Conservation (phyloP, 2,113 vertebrate genomes). For the Anolis carolinensis region DNA sequence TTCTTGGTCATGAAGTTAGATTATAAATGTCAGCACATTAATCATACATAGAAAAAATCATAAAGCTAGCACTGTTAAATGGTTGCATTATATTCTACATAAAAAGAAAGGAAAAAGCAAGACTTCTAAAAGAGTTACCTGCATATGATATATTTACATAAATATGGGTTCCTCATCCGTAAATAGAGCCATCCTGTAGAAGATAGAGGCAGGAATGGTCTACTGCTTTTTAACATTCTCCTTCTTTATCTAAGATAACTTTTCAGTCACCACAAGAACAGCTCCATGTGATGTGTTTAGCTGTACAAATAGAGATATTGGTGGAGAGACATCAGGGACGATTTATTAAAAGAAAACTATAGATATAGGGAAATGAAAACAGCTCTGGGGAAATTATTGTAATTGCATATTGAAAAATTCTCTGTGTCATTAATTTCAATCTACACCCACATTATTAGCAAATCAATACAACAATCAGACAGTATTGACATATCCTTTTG, state of each 20-base stretch:
- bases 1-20: background rate
- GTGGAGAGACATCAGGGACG: conserved; percentile 15
- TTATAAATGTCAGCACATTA: background rate
- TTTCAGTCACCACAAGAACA: background rate
- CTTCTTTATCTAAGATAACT: background rate
- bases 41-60: background rate
- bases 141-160: background rate
- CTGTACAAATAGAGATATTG: conserved; percentile 48
- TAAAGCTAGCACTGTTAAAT: background rate
- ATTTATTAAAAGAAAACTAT: conserved; percentile 7
- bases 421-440: conserved; percentile 26
- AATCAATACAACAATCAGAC: conserved; percentile 40
- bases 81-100: background rate
- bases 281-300: background rate
- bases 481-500: background rate
- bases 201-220: background rate
- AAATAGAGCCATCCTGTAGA: background rate
- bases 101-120: background rate
- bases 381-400: background rate
- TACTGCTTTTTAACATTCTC: background rate
- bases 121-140: background rate
- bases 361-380: conserved; percentile 15
- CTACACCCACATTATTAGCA: conserved; percentile 23
- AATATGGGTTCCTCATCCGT: background rate
- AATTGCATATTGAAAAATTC: conserved; percentile 31